Conservation (phyloP, 2,797 vertebrate species). For the Spizella passerina region DNA sequence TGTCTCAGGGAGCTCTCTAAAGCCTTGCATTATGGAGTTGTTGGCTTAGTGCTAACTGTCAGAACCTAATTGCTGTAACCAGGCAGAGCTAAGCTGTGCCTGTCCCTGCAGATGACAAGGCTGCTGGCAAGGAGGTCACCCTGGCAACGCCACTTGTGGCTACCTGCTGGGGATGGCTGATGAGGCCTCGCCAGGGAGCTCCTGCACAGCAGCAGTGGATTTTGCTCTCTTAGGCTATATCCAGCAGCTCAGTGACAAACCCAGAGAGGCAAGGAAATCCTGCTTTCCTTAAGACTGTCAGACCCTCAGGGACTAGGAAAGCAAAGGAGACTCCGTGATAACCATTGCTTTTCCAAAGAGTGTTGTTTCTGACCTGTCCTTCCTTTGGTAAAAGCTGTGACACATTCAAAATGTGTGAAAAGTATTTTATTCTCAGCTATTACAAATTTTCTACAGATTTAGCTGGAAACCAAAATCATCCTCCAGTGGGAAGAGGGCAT, state of each 20-base stretch:
- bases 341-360: neutral
- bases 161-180: neutral
- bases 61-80: neutral
- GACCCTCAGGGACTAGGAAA: neutral
- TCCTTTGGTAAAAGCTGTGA: neutral
- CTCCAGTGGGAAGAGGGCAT: neutral
- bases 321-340: neutral
- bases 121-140: conserved; percentile 1
- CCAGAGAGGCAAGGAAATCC: neutral
- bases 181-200: neutral
- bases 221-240: neutral
- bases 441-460: neutral
- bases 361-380: neutral
- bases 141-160: neutral
- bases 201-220: neutral
- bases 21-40: neutral
- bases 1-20: neutral
- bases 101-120: neutral
- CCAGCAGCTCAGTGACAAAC: neutral
- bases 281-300: neutral
- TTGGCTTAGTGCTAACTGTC: neutral
- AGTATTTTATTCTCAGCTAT: neutral
- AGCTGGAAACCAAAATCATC: neutral
- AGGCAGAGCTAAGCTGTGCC: neutral
- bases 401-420: neutral